Evolutionary conservation across 2,113 vertebrate genomes (phyloP).

Genomic region (Pygathrix nemaeus): DNA sequence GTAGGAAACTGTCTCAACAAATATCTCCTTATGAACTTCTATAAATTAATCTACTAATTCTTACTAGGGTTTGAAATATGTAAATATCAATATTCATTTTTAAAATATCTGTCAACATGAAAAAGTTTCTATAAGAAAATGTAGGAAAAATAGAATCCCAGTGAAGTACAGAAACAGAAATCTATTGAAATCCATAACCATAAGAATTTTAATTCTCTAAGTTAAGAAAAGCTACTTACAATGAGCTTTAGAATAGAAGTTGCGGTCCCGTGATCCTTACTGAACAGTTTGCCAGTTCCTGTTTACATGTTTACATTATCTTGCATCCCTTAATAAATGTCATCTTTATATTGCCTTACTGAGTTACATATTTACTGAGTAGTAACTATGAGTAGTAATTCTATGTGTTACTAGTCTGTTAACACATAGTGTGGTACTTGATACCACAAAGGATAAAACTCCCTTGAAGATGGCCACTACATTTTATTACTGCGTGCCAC

Average conservation of each 20-base stretch:
- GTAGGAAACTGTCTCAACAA: neutral
- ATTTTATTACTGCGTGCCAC: no score
- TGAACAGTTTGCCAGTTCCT: neutral
- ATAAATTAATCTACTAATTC: neutral
- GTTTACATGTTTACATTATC: neutral
- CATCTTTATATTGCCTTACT: neutral
- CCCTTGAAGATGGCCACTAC: no score
- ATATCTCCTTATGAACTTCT: neutral
- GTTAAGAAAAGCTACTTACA: constrained; percentile 11
- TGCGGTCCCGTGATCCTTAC: neutral
- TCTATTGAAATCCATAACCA: constrained; percentile 16
- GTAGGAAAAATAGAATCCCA: neutral
- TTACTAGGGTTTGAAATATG: constrained; percentile 12
- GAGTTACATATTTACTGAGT: neutral
- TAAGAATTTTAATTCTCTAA: neutral
- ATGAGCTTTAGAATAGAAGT: neutral
- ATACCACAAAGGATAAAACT: no score
- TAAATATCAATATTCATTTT: constrained; percentile 18
- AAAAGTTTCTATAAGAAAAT: neutral
- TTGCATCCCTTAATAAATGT: neutral
- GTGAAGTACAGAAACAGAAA: constrained; percentile 11
- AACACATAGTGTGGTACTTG: no score
- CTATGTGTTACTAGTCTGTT: no score
- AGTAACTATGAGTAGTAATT: no score
- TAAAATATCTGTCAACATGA: neutral